Base-by-base conservation (phyloP, 2,797 vertebrate genomes). In the Buceros bicornis region DNA sequence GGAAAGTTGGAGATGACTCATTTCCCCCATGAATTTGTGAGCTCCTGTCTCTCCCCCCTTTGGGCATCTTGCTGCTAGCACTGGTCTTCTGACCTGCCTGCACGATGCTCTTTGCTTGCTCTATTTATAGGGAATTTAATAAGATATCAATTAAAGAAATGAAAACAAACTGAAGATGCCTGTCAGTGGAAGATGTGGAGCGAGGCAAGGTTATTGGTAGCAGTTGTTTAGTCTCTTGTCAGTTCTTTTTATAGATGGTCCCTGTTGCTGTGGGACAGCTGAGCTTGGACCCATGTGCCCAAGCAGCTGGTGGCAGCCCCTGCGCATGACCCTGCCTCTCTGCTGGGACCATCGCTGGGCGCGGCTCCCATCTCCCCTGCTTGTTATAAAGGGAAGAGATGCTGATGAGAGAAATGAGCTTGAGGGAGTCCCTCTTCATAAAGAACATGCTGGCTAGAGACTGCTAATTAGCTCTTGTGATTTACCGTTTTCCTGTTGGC, bases 41-140 rank as follows among this genome's bases (percentile, higher is more conserved):
- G 54, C n/a, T 54, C 24, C 60, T 33, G 25, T 15, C 42, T 67
- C 20, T n/a, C 17, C 29, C 87, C 42, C 64, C 37, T 48, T n/a
- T n/a, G 73, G 78, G 45, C 80, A 90, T 50, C 71, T 77, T 11
- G n/a, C 66, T 76, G 53, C 62, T 57, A 43, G 86, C 42, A 6
- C 48, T 56, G 82, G 5, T 65, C 42, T 74, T 83, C 69, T 4
- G 5, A 7, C 42, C 56, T 0, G 37, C 69, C 29, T 20, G 53
- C 26, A 11, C 5, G 16, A 13, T 37, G 76, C 51, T 70, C 51
- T 90, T 33, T 47, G 31, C 88, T 90, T 0, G 70, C 20, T 92
- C 86, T 95, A 66, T 95, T 95, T 93, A 81, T 78, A 93, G 83
- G 57, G 65, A 22, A 73, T 82, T 93, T 89, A 93, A 85, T 89